These are phyloP conservation scores for Rissa tridactyla DNA, from an alignment of 2,113 vertebrate genomes.

Conservation along the genomic window DNA sequence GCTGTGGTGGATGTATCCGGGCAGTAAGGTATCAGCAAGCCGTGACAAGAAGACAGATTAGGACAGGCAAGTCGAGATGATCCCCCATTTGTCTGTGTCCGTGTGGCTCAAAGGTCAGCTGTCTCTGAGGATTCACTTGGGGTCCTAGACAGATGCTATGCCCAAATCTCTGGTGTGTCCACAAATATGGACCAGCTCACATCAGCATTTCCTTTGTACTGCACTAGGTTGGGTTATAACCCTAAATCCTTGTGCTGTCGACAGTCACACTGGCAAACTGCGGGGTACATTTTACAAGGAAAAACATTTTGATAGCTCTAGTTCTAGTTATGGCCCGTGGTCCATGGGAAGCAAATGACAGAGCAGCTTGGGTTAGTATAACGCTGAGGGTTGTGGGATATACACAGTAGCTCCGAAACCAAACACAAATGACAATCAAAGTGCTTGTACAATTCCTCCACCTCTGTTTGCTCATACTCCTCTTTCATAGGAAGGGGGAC, in stretches of 20 bases:
- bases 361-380: neutral
- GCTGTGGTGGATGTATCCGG: neutral
- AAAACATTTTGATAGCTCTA: neutral
- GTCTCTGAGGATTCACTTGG: neutral
- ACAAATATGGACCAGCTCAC: neutral
- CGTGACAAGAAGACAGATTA: neutral
- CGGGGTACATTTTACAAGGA: neutral
- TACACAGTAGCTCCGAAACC: neutral
- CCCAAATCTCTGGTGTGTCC: neutral
- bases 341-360: neutral
- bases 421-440: neutral
- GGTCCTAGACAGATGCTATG: neutral
- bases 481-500: neutral
- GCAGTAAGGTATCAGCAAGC: neutral
- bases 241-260: neutral
- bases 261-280: neutral
- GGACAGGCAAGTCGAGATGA: neutral
- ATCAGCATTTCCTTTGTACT: neutral
- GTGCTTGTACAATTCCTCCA: neutral
- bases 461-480: neutral
- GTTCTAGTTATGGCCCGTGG: fast-evolving
- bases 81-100: neutral
- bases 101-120: neutral
- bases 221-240: neutral
- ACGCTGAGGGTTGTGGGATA: neutral